These are phyloP conservation scores for Neotoxoptera formosana DNA, from an alignment of 1,140 invertebrate species.

Conservation along the genomic window DNA sequence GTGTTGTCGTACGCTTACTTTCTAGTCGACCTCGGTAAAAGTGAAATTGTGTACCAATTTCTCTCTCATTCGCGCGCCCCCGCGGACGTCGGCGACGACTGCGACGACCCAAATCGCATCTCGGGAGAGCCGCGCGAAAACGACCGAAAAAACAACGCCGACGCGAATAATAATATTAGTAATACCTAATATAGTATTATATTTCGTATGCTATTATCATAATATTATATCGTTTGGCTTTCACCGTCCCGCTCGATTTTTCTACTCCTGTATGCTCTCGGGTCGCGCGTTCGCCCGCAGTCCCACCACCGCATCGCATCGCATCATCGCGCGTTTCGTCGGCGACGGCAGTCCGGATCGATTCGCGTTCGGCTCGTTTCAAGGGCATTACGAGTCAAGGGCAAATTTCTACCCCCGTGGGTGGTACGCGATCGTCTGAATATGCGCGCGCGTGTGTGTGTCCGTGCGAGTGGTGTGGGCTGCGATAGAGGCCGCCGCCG, in stretches of 20 bases:
- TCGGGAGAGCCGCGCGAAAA: not conserved
- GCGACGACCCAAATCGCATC: slow-evolving; percentile 39
- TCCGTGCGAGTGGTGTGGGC: not conserved
- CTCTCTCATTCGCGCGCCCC: slow-evolving; percentile 55
- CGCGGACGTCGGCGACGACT: not conserved
- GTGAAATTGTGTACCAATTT: slow-evolving; percentile 56
- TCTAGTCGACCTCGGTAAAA: slow-evolving; percentile 54
- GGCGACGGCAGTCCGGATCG: not conserved
- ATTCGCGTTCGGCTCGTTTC: slow-evolving; percentile 16
- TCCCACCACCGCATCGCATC: not conserved
- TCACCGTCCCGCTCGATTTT: slow-evolving; percentile 8
- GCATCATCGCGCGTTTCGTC: not conserved
- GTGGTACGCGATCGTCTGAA: not conserved
- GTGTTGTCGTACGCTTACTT: slow-evolving; percentile 16
- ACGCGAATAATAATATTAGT: no score
- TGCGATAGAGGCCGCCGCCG: not conserved
- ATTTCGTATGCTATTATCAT: not conserved
- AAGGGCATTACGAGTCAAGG: slow-evolving; percentile 56
- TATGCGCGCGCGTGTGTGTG: not conserved
- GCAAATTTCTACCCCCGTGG: not conserved
- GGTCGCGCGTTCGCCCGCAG: not conserved
- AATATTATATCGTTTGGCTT: not conserved
- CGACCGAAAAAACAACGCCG: not conserved
- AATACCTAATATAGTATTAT: not conserved
- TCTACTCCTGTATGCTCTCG: not conserved